Percentiles rank a stretch among this genome's conserved stretches.
These are phyloP conservation scores for Oreochromis aureus DNA, from an alignment of 2,113 vertebrate genomes.

Conservation along the genomic window DNA sequence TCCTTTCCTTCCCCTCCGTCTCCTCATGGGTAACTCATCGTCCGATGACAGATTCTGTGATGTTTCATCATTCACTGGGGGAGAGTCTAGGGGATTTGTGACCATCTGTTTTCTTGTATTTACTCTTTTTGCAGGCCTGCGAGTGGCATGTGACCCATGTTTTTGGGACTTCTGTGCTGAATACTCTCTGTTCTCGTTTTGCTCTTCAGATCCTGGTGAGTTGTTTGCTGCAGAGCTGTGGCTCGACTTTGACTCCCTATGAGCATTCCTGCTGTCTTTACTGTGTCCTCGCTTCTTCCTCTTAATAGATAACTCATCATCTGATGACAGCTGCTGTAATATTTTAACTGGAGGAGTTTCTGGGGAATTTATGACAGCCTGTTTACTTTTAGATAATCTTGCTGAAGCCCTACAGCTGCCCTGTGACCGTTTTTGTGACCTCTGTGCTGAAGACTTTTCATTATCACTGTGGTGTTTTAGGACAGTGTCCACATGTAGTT, in stretches of 20 bases:
- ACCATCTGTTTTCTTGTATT: not conserved
- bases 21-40: not conserved
- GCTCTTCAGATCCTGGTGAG: not conserved
- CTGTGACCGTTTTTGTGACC: not conserved
- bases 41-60: not conserved
- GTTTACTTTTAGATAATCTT: not conserved
- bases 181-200: not conserved
- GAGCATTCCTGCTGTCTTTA: not conserved
- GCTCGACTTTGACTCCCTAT: not conserved
- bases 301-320: not conserved
- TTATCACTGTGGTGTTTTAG: not conserved
- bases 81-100: not conserved
- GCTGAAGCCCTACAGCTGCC: not conserved
- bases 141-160: not conserved
- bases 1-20: not conserved
- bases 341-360: not conserved
- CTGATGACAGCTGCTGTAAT: not conserved
- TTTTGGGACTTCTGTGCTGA: not conserved
- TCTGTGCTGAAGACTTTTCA: not conserved
- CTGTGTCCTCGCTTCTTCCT: not conserved
- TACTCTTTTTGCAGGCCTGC: not conserved
- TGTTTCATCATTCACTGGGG: not conserved
- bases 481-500: not conserved
- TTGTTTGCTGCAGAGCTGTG: not conserved
- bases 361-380: not conserved